A percentile compares a stretch with the other conserved stretches of the same genome.
Evolutionary conservation across 2,113 vertebrate genomes (phyloP).

Genomic region (Pristiophorus japonicus): DNA sequence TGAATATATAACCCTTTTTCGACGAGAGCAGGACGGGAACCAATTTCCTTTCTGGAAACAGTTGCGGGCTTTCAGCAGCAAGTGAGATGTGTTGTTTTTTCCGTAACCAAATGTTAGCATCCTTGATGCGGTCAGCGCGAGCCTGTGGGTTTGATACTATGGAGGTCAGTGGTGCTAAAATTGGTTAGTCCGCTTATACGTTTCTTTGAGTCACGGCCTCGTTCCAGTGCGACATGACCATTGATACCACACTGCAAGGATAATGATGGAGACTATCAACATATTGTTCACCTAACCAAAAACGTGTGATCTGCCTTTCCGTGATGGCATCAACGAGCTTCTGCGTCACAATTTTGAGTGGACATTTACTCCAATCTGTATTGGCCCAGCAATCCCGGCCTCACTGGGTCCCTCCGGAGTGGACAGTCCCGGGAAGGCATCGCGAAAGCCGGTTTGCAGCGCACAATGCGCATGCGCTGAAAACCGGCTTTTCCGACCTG

Average conservation of each 20-base stretch:
- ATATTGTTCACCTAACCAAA: background rate
- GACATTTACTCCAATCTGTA: background rate
- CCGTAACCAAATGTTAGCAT: background rate
- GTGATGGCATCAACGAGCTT: rapidly evolving
- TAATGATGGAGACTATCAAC: background rate
- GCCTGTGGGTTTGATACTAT: background rate
- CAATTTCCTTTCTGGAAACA: background rate
- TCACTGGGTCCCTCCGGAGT: too few species aligned
- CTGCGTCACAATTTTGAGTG: too few species aligned
- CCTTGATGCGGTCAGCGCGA: background rate
- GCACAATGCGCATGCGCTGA: too few species aligned
- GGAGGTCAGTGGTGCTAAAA: too few species aligned
- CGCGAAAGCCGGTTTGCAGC: too few species aligned
- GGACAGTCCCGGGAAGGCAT: too few species aligned
- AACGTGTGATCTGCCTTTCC: background rate
- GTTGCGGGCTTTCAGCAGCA: conserved; percentile 44
- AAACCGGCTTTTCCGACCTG: too few species aligned
- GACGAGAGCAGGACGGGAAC: conserved; percentile 50
- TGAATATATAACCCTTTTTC: conserved; percentile 48
- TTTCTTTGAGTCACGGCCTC: background rate
- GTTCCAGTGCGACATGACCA: too few species aligned
- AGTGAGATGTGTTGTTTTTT: conserved; percentile 40
- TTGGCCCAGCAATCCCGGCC: too few species aligned
- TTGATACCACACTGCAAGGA: background rate
- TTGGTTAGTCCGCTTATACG: background rate